Evolutionary conservation across 2,888 invertebrate species (phyloP), one percentile per base, ranked within the genome.

Genomic region (Clusia tigrina): DNA sequence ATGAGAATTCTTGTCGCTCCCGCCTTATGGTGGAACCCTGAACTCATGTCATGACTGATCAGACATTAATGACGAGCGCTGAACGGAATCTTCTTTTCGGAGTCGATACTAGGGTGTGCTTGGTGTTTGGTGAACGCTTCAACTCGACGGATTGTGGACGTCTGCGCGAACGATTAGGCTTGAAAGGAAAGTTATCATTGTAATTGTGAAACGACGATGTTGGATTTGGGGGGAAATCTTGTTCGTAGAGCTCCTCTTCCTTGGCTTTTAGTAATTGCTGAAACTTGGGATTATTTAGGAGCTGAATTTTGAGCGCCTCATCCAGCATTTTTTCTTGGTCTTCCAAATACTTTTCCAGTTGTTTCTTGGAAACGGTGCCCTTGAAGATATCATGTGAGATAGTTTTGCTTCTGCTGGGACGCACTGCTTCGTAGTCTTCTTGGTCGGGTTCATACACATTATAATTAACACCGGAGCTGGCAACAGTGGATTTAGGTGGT

Each of bases 321-420:
- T 79, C 81, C 1, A 81, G 70, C 3, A 80, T 54, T 38, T 77
- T 77, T 54, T 81, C 80, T 25, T 80, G 80, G 62, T 80, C 81
- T 60, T 80, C 78, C 1, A 80, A 52, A 57, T 74, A 80, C 1
- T 78, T 73, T 54, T 79, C 79, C 51, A 80, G 77, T 67, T 80
- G 80, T 23, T 80, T 80, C 54, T 81, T 79, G 2, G 80, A 79
- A 1, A 81, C 80, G 9, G 76, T 76, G n/a, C 32, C 72, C 60
- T 78, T 81, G 51, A 73, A 79, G 18, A 76, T 78, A 20, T 80
- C 80, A 12, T 73, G 72, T 12, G 53, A 58, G 37, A 63, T 66
- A 2, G 67, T 17, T 38, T 78, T 79, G 0, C 60, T 24, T 3
- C 72, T 71, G 2, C 53, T 53, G n/a, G 63, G 65, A 20, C 57